Conservation (phyloP, 1,140 invertebrate species). For the Trachelipus rathkii region DNA sequence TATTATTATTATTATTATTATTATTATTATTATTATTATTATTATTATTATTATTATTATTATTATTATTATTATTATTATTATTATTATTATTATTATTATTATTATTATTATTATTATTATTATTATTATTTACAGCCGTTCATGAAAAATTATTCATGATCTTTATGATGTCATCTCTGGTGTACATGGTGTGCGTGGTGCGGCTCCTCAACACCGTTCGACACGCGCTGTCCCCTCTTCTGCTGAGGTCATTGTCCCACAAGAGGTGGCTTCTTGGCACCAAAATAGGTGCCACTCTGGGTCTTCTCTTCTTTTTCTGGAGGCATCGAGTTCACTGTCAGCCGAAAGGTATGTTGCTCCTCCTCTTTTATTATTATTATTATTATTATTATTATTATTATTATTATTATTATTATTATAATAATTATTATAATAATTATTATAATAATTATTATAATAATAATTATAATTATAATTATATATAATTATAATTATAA, state of each 20-base stretch:
- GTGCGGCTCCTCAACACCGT: constrained; percentile 54
- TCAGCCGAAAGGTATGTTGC: constrained; percentile 69
- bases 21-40: background rate
- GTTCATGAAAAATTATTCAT: constrained; percentile 66
- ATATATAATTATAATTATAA: too few relatives aligned
- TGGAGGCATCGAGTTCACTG: constrained; percentile 79
- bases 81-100: constrained; percentile 7
- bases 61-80: background rate
- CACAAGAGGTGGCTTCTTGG: constrained; percentile 70
- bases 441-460: too few relatives aligned
- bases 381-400: too few relatives aligned
- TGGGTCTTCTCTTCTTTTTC: constrained; percentile 78
- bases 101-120: background rate
- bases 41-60: background rate
- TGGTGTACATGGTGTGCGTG: constrained; percentile 74
- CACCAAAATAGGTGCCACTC: constrained; percentile 69
- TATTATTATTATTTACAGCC: constrained; percentile 31
- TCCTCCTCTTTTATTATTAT: too few relatives aligned
- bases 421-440: too few relatives aligned
- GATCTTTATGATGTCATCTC: constrained; percentile 79
- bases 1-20: background rate
- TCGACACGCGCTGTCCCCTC: constrained; percentile 51
- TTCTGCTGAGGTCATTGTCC: constrained; percentile 57
- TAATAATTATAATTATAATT: too few relatives aligned
- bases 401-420: too few relatives aligned